Evolutionary conservation across 1,140 invertebrate species (phyloP).

Genomic region (Drosophila pandora): DNA sequence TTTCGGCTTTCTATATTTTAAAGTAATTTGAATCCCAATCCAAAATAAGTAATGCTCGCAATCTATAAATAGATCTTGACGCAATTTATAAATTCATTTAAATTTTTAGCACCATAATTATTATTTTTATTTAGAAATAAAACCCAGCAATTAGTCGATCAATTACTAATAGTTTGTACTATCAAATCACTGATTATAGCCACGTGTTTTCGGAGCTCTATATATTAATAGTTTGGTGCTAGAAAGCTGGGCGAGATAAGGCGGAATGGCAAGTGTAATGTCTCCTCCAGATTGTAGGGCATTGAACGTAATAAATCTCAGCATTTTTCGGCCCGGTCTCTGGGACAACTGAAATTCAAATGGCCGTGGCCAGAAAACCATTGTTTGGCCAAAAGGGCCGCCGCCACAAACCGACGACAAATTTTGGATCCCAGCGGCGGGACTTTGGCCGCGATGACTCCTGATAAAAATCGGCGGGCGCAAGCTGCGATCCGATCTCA

Average conservation of each 20-base stretch:
- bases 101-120: neutral
- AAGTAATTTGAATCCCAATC: too few species aligned
- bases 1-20: too few species aligned
- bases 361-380: conserved; percentile 41
- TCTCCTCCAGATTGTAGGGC: conserved; percentile 46
- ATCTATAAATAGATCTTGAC: too few species aligned
- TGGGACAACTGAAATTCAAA: conserved; percentile 69
- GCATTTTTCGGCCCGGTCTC: conserved; percentile 22
- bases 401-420: conserved; percentile 64
- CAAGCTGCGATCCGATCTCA: conserved; percentile 64
- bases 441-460: conserved; percentile 10
- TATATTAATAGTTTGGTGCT: conserved; percentile 1
- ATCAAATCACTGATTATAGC: conserved; percentile 24
- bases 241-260: conserved; percentile 14
- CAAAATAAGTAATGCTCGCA: too few species aligned
- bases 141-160: conserved; percentile 31
- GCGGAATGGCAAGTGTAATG: conserved; percentile 16
- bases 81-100: too few species aligned
- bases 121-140: neutral
- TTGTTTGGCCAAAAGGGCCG: conserved; percentile 62
- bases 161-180: conserved; percentile 32
- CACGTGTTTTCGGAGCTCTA: conserved; percentile 7
- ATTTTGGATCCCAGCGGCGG: conserved; percentile 46
- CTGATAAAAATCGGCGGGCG: conserved; percentile 70
- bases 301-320: conserved; percentile 66